phyloP scores from a whole-genome alignment of 1,140 invertebrate species.

The Eumaeus atala region DNA sequence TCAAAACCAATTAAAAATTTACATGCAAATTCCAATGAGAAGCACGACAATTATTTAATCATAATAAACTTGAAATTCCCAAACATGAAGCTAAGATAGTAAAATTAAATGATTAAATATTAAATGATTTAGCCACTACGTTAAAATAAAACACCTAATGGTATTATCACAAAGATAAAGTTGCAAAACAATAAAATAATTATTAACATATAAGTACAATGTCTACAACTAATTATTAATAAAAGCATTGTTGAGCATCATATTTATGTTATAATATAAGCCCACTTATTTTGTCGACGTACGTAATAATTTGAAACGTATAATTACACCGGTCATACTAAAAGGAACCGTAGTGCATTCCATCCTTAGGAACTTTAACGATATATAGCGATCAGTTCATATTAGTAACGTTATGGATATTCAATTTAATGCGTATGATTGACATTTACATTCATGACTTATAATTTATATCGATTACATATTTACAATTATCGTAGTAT shows the following conservation, averaged over 20 bases:
- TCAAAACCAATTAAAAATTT: constrained; percentile 28
- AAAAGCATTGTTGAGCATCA: constrained; percentile 35
- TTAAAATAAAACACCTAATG: constrained; percentile 44
- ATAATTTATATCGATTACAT: constrained; percentile 2
- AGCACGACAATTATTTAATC: constrained; percentile 25
- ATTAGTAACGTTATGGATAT: no score
- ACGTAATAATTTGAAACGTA: constrained; percentile 22
- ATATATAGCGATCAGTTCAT: no score
- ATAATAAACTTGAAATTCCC: constrained; percentile 1
- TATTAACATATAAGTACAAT: constrained; percentile 21
- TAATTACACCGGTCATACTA: constrained; percentile 5
- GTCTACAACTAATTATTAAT: constrained; percentile 24
- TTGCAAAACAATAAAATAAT: constrained; percentile 54
- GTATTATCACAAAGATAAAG: constrained; percentile 46
- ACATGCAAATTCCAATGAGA: constrained; percentile 42
- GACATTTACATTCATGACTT: no score
- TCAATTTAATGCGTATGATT: no score
- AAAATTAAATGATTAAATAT: constrained; percentile 23
- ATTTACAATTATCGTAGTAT: constrained; percentile 5
- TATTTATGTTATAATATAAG: constrained; percentile 21
- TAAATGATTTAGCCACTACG: constrained; percentile 42
- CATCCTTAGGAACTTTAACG: no score
- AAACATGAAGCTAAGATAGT: constrained; percentile 41
- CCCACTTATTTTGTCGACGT: constrained; percentile 50
- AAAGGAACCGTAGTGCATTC: background rate